phyloP scores from a whole-genome alignment of 35 echinoderm and acorn worm genomes.

The Holothuria glaberrima region DNA sequence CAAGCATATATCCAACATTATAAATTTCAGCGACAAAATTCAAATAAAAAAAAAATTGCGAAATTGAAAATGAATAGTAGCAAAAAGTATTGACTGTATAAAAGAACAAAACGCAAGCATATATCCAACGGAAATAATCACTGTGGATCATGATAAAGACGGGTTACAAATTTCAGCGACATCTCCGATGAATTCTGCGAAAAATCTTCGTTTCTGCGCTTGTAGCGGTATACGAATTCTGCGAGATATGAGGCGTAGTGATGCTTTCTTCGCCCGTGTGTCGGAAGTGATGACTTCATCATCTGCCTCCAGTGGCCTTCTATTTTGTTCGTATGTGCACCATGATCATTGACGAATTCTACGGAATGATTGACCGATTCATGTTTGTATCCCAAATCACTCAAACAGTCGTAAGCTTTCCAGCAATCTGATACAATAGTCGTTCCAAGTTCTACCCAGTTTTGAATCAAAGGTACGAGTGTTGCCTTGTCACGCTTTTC shows the following conservation, averaged over 20 bases:
- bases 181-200: background rate
- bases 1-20: too few relatives aligned
- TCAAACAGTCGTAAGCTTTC: background rate
- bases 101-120: too few relatives aligned
- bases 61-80: too few relatives aligned
- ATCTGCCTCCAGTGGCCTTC: conserved; percentile 45
- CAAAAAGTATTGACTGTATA: too few relatives aligned
- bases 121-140: too few relatives aligned
- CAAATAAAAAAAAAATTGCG: too few relatives aligned
- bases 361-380: conserved; percentile 33
- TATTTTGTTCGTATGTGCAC: conserved; percentile 49
- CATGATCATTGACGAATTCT: conserved; percentile 19
- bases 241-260: conserved; percentile 2
- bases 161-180: background rate
- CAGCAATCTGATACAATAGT: conserved; percentile 47
- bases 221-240: conserved; percentile 12
- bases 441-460: conserved; percentile 14
- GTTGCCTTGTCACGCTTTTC: conserved; percentile 24
- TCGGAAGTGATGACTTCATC: conserved; percentile 12
- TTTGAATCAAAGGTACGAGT: conserved; percentile 22
- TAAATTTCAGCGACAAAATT: too few relatives aligned
- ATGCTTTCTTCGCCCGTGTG: conserved; percentile 15
- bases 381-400: background rate
- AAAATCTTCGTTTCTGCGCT: background rate
- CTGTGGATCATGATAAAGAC: too few relatives aligned